Evolutionary conservation across 2,797 vertebrate species (phyloP).

Genomic region (Odontamblyopus lacepedii): DNA sequence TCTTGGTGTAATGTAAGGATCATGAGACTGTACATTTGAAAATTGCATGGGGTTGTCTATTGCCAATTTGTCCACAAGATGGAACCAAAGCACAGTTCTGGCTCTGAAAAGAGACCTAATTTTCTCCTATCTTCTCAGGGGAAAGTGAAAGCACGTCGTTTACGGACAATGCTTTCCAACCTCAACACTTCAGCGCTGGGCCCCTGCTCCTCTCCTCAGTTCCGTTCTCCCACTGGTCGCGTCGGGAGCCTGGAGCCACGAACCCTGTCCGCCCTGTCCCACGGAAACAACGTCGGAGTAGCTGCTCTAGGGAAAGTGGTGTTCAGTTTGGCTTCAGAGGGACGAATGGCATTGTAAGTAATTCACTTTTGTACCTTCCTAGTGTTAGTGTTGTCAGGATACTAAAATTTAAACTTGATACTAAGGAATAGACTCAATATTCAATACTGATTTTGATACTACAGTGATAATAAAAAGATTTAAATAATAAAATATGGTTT

Average conservation of each 20-base stretch:
- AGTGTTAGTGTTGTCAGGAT: no score
- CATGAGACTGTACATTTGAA: not conserved
- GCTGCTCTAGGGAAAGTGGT: constrained; percentile 89
- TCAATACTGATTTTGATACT: no score
- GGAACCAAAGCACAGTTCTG: constrained; percentile 44
- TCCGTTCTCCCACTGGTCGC: constrained; percentile 79
- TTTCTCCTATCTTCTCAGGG: constrained; percentile 71
- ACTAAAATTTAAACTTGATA: no score
- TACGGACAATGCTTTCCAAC: constrained; percentile 85
- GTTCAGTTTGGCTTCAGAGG: constrained; percentile 88
- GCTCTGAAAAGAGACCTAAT: not conserved
- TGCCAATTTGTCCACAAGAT: constrained; percentile 41
- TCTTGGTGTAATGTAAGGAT: not conserved
- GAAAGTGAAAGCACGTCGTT: constrained; percentile 85
- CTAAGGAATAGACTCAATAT: no score
- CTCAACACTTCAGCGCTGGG: constrained; percentile 81
- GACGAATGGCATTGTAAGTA: constrained; percentile 91
- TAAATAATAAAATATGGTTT: no score
- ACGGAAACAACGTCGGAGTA: constrained; percentile 77
- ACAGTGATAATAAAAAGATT: no score
- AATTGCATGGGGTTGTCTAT: not conserved
- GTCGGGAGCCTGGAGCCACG: constrained; percentile 78
- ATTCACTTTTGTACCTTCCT: not conserved
- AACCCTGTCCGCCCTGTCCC: constrained; percentile 72
- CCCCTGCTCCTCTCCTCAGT: constrained; percentile 82